phyloP scores from a whole-genome alignment of 2,797 vertebrate genomes.

The Pteropus rufus region DNA sequence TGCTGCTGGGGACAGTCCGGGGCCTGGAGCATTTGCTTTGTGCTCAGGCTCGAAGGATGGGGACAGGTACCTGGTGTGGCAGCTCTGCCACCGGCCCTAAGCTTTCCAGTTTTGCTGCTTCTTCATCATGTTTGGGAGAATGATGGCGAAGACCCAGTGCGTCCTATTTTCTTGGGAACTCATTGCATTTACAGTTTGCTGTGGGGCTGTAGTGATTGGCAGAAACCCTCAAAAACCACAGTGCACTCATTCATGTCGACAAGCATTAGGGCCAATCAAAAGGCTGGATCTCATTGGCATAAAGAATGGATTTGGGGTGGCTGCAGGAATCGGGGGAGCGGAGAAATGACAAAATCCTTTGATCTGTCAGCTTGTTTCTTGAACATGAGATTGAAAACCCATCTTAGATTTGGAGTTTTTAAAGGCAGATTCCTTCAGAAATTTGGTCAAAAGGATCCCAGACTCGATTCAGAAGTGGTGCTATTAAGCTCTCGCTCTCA shows the following conservation, averaged over 20 bases:
- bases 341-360: too few species aligned
- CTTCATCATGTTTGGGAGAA: background rate
- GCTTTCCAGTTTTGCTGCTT: background rate
- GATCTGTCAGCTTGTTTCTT: background rate
- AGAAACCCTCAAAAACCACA: background rate
- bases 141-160: background rate
- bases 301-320: background rate
- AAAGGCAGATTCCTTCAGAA: conserved; percentile 43
- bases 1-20: conserved; percentile 73
- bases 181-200: background rate
- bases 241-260: rapidly evolving
- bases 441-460: background rate
- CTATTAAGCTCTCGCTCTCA: rapidly evolving
- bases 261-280: rapidly evolving
- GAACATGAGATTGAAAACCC: conserved; percentile 9
- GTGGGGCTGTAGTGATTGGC: background rate
- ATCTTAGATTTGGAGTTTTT: conserved; percentile 2
- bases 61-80: background rate
- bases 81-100: background rate
- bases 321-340: rapidly evolving
- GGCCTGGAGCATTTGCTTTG: conserved; percentile 50
- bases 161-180: background rate
- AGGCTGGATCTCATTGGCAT: background rate
- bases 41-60: background rate
- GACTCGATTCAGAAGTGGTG: background rate